phyloP scores from a whole-genome alignment of 92 coral and sea anemone genomes.

The Porites lobata region DNA sequence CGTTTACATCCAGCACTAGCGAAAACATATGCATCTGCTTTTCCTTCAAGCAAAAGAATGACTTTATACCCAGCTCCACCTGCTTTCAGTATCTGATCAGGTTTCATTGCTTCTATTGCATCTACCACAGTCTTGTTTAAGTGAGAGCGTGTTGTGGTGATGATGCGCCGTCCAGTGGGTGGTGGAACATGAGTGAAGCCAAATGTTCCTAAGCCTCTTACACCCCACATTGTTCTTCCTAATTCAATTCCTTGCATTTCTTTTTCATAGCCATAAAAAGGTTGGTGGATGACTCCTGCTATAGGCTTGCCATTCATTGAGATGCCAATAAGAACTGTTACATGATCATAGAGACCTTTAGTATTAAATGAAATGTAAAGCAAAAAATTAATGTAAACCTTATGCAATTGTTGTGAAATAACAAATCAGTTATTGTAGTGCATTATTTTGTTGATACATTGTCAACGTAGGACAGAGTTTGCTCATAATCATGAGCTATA shows the following conservation, averaged over 20 bases:
- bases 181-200: constrained; percentile 77
- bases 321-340: constrained; percentile 94
- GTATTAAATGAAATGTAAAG: not conserved
- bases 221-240: constrained; percentile 97
- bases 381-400: not conserved
- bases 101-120: constrained; percentile 96
- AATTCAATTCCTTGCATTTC: constrained; percentile 52
- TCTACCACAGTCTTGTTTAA: constrained; percentile 78
- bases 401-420: too few relatives aligned
- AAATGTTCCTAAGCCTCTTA: constrained; percentile 89
- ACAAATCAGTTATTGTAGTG: too few relatives aligned
- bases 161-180: constrained; percentile 79
- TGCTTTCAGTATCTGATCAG: constrained; percentile 81
- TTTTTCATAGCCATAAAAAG: constrained; percentile 83
- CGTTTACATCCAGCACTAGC: constrained; percentile 95
- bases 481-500: too few relatives aligned
- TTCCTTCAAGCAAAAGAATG: constrained; percentile 84
- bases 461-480: too few relatives aligned
- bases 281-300: constrained; percentile 98
- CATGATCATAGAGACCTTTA: constrained; percentile 88
- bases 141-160: constrained; percentile 95
- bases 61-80: constrained; percentile 98
- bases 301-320: constrained; percentile 90
- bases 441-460: too few relatives aligned
- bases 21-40: constrained; percentile 94